Percentiles rank a stretch among this genome's conserved stretches.
Conservation (phyloP, 2,888 invertebrate genomes). For the Philereme transversata region DNA sequence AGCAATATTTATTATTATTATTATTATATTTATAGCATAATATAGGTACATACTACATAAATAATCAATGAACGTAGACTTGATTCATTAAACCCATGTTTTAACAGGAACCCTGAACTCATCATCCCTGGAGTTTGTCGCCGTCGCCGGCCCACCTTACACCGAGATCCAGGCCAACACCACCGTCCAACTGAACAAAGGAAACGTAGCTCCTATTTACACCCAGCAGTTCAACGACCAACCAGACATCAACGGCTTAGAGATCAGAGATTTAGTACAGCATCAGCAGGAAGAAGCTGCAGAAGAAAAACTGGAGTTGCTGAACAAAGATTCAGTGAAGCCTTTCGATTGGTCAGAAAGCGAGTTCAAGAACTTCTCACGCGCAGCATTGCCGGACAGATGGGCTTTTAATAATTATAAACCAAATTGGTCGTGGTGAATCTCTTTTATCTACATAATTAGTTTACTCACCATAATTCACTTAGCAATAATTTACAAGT, state of each 20-base stretch:
- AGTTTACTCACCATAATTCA: background rate
- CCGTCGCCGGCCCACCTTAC: constrained; percentile 71
- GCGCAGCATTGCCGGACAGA: constrained; percentile 89
- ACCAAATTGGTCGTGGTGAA: constrained; percentile 85
- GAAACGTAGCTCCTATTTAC: constrained; percentile 70
- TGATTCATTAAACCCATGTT: constrained; percentile 11
- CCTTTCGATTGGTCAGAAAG: constrained; percentile 91
- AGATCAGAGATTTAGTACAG: constrained; percentile 68
- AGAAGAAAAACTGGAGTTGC: constrained; percentile 61
- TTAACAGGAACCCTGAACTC: constrained; percentile 45
- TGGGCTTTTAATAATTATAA: constrained; percentile 87
- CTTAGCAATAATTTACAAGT: background rate
- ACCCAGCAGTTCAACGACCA: constrained; percentile 73
- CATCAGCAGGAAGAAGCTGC: constrained; percentile 68
- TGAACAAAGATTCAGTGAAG: constrained; percentile 64
- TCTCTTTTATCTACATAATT: constrained; percentile 40
- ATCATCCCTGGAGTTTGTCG: constrained; percentile 57
- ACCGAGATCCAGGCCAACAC: constrained; percentile 53
- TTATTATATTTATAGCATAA: too few relatives aligned
- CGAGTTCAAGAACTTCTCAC: constrained; percentile 84
- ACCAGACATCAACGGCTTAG: constrained; percentile 62
- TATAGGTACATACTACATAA: too few relatives aligned
- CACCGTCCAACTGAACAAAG: constrained; percentile 63
- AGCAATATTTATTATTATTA: too few relatives aligned
- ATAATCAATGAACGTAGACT: too few relatives aligned